Base-by-base conservation (phyloP, 2,113 vertebrate species). In the Osmerus eperlanus region DNA sequence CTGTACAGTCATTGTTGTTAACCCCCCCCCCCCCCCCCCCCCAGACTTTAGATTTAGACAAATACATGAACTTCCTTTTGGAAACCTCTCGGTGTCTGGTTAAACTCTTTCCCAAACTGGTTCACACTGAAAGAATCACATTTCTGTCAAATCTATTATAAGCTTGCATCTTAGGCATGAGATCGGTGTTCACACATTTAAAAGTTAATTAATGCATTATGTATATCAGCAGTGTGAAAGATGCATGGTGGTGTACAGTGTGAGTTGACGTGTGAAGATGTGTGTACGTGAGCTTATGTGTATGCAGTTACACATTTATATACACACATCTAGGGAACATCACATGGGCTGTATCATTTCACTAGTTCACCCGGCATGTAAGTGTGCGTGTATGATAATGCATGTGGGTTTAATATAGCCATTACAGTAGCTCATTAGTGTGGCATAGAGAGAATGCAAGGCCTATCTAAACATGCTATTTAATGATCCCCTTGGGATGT, bases 401-500 rank as follows among this genome's bases (percentile, higher is more conserved):
- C 80, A 82, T 84, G 86, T 77, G 84, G 52, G 80, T 86, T 89
- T 85, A 89, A 88, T 89, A 83, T 86, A 90, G 83, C 81, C 81
- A 80, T 87, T 84, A 82, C 75, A 79, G 69, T 75, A 84, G 78
- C 86, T 87, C 81, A 88, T 89, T 88, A 89, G 84, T 81, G 60
- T 15, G 74, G 74, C 74, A 67, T 67, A 67, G 68, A 52, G 76
- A 23, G 79, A 82, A 79, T 69, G 80, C 74, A 61, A 70, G 79
- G 80, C 75, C 72, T 79, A 80, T 82, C 68, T 68, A 85, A 88
- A 89, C 87, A 89, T 78, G 85, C 74, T 81, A 87, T 86, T 83
- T 89, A 89, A 90, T 87, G 85, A 87, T 88, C 83, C 89, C 86
- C 78, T 11, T 78, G 88, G 85, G 89, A 87, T 76, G 76, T 74